These are phyloP conservation scores for Periophthalmus magnuspinnatus DNA, from an alignment of 2,797 vertebrate genomes.

Conservation along the genomic window DNA sequence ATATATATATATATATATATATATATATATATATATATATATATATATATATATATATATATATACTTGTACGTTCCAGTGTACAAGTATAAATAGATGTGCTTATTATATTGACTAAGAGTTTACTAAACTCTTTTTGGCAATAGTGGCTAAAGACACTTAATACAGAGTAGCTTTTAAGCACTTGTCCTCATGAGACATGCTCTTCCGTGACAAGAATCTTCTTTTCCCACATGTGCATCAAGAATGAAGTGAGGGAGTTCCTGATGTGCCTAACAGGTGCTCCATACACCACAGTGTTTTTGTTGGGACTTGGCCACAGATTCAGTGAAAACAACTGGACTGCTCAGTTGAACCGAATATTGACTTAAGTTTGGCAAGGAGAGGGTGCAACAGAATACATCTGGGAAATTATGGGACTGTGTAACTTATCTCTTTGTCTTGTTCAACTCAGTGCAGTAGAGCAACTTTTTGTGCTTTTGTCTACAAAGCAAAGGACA, in stretches of 20 bases:
- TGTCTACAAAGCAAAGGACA: neutral
- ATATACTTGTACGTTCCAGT: too few relatives aligned
- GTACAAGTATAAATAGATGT: slow-evolving; percentile 16
- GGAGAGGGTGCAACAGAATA: slow-evolving; percentile 43
- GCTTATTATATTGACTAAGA: slow-evolving; percentile 11
- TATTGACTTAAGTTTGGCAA: slow-evolving; percentile 33
- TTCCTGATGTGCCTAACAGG: slow-evolving; percentile 67
- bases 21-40: too few relatives aligned
- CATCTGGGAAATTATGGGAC: slow-evolving; percentile 26
- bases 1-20: too few relatives aligned
- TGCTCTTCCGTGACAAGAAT: slow-evolving; percentile 35
- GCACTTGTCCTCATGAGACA: slow-evolving; percentile 22
- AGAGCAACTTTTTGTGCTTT: too few relatives aligned
- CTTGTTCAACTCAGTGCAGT: slow-evolving; percentile 22
- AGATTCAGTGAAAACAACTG: slow-evolving; percentile 55
- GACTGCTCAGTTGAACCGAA: slow-evolving; percentile 25
- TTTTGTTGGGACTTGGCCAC: slow-evolving; percentile 44
- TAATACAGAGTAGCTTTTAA: slow-evolving; percentile 7
- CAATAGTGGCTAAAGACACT: slow-evolving; percentile 16
- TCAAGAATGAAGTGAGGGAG: slow-evolving; percentile 32
- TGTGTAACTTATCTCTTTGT: neutral
- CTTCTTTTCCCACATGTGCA: slow-evolving; percentile 48
- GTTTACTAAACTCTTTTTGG: neutral
- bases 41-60: too few relatives aligned
- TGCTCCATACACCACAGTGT: slow-evolving; percentile 35